Evolutionary conservation across 1,140 invertebrate genomes (phyloP).

Genomic region (Vanessa atalanta): DNA sequence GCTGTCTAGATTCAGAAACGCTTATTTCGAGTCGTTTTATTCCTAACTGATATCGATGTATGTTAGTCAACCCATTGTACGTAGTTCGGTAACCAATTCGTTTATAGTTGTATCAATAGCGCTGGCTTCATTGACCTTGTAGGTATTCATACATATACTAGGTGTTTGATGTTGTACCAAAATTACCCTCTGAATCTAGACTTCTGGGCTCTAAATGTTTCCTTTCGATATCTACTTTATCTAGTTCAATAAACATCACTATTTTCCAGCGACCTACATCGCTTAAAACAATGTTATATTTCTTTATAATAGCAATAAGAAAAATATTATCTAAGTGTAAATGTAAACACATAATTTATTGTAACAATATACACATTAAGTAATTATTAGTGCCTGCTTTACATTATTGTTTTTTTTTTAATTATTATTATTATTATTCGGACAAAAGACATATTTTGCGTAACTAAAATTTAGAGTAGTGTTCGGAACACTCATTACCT

Average conservation of each 20-base stretch:
- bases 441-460: constrained; percentile 78
- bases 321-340: constrained; percentile 65
- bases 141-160: constrained; percentile 30
- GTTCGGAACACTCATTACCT: constrained; percentile 67
- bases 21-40: constrained; percentile 32
- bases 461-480: constrained; percentile 56
- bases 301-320: constrained; percentile 71
- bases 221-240: constrained; percentile 49
- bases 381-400: constrained; percentile 79
- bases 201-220: constrained; percentile 36
- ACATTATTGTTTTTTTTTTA: constrained; percentile 62
- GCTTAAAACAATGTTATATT: constrained; percentile 62
- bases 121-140: constrained; percentile 31
- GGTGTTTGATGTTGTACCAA: constrained; percentile 19
- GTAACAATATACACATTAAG: constrained; percentile 74
- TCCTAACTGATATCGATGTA: constrained; percentile 40
- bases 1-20: constrained; percentile 46
- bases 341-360: constrained; percentile 78
- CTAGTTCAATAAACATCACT: constrained; percentile 65
- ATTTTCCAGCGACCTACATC: constrained; percentile 51
- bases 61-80: constrained; percentile 28
- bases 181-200: constrained; percentile 53
- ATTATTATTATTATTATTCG: constrained; percentile 43
- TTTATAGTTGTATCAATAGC: constrained; percentile 27
- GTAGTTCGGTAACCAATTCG: constrained; percentile 25